phyloP scores from a whole-genome alignment of 2,888 invertebrate genomes.

The Papilio demoleus region DNA sequence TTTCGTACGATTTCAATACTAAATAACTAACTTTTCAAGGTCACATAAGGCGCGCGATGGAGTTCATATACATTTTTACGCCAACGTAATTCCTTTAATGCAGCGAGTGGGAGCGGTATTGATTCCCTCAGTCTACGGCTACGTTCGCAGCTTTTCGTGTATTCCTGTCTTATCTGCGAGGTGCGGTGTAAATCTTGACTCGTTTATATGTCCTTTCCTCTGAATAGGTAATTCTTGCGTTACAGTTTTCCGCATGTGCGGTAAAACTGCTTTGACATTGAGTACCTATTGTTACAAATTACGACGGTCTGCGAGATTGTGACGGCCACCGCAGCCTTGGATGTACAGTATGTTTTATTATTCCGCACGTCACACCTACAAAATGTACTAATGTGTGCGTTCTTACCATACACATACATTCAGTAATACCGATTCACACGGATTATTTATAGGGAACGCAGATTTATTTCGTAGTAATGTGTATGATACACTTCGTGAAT shows the following conservation, averaged over 20 bases:
- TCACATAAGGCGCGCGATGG: not conserved
- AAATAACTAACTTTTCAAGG: not conserved
- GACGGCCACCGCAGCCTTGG: constrained; percentile 74
- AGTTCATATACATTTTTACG: constrained; percentile 21
- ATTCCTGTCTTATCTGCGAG: constrained; percentile 32
- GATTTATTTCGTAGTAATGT: not conserved
- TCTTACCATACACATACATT: constrained; percentile 5
- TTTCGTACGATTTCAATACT: not conserved
- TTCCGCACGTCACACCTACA: constrained; percentile 66
- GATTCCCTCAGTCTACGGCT: constrained; percentile 24
- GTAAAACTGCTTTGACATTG: constrained; percentile 65
- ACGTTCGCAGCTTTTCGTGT: constrained; percentile 31
- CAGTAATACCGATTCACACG: constrained; percentile 13
- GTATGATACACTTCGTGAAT: not conserved
- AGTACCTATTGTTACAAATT: constrained; percentile 73
- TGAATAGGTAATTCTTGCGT: constrained; percentile 43
- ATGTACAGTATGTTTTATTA: constrained; percentile 74
- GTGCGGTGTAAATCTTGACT: constrained; percentile 28
- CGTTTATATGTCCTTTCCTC: constrained; percentile 31
- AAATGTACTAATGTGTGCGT: constrained; percentile 56
- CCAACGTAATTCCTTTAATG: constrained; percentile 33
- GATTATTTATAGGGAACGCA: constrained; percentile 9
- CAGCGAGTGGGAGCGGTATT: constrained; percentile 26
- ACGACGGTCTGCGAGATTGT: constrained; percentile 64
- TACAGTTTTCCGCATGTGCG: constrained; percentile 48